Conservation (phyloP, 2,888 invertebrate genomes). For the Pachliopta kotzebuea region DNA sequence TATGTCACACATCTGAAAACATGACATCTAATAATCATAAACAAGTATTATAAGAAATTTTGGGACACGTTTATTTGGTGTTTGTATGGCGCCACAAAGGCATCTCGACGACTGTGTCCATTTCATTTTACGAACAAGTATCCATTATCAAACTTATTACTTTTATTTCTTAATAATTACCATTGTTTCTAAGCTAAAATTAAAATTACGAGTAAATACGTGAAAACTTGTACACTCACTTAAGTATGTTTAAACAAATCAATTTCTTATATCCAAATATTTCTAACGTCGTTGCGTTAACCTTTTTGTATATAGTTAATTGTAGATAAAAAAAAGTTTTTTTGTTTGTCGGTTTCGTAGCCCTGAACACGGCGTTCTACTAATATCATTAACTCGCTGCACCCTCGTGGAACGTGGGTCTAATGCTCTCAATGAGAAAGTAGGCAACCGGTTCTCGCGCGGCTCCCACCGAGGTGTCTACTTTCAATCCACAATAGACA, state of each 20-base stretch:
- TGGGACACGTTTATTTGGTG: constrained; percentile 49
- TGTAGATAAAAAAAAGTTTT: neutral
- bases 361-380: constrained; percentile 28
- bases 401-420: constrained; percentile 50
- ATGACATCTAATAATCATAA: constrained; percentile 43
- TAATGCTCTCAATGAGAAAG: constrained; percentile 72
- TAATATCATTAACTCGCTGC: constrained; percentile 25
- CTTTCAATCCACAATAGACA: constrained; percentile 77
- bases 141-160: constrained; percentile 42
- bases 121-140: constrained; percentile 42
- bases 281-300: too few relatives aligned
- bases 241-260: too few relatives aligned
- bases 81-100: constrained; percentile 58
- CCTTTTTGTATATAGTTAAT: neutral
- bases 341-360: constrained; percentile 5
- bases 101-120: constrained; percentile 60
- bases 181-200: neutral
- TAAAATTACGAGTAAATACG: neutral
- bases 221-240: too few relatives aligned
- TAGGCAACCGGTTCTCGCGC: constrained; percentile 65
- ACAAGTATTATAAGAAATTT: constrained; percentile 48
- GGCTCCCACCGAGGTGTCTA: constrained; percentile 66
- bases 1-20: neutral
- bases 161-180: neutral
- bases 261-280: too few relatives aligned